Evolutionary conservation across 2,888 invertebrate genomes (phyloP).

Genomic region (Aromia moschata): DNA sequence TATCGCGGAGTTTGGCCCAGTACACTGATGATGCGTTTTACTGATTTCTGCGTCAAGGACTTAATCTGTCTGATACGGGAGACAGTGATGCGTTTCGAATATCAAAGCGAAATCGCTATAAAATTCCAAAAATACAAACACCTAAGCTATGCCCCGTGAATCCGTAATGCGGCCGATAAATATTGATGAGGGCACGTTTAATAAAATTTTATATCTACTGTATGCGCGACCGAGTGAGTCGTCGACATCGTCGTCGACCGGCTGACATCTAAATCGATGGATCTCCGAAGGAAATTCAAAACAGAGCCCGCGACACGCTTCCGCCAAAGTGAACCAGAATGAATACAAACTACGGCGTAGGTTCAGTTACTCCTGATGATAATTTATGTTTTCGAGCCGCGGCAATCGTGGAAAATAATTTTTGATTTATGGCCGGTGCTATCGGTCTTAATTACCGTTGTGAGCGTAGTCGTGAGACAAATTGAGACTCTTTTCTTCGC

Average conservation of each 20-base stretch:
- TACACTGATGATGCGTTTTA: no score
- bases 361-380: no score
- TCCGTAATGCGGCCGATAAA: slow-evolving; percentile 25
- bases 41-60: not conserved
- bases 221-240: slow-evolving; percentile 3
- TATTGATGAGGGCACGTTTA: slow-evolving; percentile 31
- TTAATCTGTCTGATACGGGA: not conserved
- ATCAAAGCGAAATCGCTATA: slow-evolving; percentile 4
- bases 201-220: slow-evolving; percentile 24
- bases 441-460: no score
- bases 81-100: slow-evolving; percentile 1
- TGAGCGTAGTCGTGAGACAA: no score
- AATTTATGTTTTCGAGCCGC: no score
- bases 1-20: no score
- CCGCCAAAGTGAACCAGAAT: slow-evolving; percentile 40
- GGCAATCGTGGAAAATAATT: no score
- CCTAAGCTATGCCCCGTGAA: slow-evolving; percentile 24
- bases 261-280: slow-evolving; percentile 31
- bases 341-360: slow-evolving; percentile 48
- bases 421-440: no score
- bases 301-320: slow-evolving; percentile 43
- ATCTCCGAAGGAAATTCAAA: slow-evolving; percentile 46
- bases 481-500: no score
- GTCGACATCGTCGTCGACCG: slow-evolving; percentile 30
- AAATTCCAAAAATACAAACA: slow-evolving; percentile 27